phyloP scores from a whole-genome alignment of 2,113 vertebrate species.

The Rattus rattus region DNA sequence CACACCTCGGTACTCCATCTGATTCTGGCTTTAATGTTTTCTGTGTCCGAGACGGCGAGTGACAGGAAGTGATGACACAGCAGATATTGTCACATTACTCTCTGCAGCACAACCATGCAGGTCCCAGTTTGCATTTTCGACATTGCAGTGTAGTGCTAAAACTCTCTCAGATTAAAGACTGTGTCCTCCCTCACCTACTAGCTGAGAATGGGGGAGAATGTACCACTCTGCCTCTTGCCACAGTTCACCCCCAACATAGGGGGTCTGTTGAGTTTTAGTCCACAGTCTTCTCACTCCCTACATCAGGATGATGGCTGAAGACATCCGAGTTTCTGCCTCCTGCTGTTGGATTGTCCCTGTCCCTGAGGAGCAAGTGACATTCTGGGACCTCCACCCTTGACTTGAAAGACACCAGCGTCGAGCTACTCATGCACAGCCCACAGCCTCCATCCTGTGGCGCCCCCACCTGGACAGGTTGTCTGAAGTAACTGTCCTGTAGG shows the following conservation, averaged over 20 bases:
- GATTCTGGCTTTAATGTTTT: neutral
- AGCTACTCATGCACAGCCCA: accelerated
- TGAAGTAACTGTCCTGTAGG: neutral
- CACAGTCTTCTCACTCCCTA: no score
- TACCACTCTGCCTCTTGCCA: neutral
- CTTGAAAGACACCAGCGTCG: neutral
- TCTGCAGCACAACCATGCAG: no score
- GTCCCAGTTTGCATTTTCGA: no score
- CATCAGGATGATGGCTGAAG: no score
- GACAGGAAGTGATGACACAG: neutral
- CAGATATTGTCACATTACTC: no score
- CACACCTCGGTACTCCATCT: accelerated
- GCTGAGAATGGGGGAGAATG: no score
- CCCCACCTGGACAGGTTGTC: neutral
- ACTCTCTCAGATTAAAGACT: no score
- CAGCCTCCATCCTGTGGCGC: neutral
- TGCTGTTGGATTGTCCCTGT: no score
- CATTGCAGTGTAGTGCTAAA: neutral
- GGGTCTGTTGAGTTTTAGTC: neutral
- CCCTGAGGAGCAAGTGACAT: no score
- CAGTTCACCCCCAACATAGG: neutral
- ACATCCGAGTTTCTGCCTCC: neutral
- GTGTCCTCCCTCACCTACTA: accelerated
- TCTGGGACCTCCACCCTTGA: neutral
- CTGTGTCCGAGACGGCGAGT: neutral